phyloP scores from a whole-genome alignment of 2,113 vertebrate species.

The Corythaeola cristata region DNA sequence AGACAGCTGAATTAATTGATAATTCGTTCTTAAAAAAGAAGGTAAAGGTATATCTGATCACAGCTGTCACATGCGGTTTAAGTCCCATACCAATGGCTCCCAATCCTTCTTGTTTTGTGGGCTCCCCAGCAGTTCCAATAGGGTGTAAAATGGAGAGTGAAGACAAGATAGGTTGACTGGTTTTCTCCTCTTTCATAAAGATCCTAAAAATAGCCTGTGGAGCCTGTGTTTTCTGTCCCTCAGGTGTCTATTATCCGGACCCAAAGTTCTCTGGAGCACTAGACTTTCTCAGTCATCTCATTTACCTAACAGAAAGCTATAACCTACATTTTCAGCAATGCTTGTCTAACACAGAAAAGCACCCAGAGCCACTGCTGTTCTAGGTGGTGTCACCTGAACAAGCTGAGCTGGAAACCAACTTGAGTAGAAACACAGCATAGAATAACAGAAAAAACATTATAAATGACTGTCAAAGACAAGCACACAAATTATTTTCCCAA shows the following conservation, averaged over 20 bases:
- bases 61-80: neutral
- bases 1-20: neutral
- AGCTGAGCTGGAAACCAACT: neutral
- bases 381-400: neutral
- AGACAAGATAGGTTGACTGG: neutral
- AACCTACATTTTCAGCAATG: neutral
- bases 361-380: neutral
- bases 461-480: neutral
- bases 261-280: neutral
- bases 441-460: neutral
- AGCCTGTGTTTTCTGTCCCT: neutral
- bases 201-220: neutral
- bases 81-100: accelerated
- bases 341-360: neutral
- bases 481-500: neutral
- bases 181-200: neutral
- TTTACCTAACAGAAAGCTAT: neutral
- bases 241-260: neutral
- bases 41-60: neutral
- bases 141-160: neutral
- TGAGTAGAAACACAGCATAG: neutral
- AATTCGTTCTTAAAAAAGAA: neutral
- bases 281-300: neutral
- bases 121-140: neutral
- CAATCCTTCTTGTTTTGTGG: neutral